Base-by-base conservation (phyloP, 2,113 vertebrate species). In the Gymnocephalus cernua region DNA sequence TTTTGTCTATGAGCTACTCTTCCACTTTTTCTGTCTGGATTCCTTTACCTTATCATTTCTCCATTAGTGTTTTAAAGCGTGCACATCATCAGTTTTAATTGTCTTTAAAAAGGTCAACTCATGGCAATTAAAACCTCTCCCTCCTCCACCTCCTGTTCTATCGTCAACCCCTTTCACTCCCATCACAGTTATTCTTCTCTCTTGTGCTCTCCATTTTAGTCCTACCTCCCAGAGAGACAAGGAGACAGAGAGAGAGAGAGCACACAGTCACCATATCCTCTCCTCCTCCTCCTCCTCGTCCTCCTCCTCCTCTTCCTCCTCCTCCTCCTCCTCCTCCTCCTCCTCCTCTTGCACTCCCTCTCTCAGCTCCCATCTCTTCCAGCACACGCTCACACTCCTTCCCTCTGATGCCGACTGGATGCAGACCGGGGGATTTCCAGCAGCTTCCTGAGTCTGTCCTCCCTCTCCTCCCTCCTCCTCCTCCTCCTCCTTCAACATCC, bases 371-470 rank as follows among this genome's bases (percentile, higher is more conserved):
- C 64, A n/a, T 59, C 74, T 88, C 83, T 72, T 38, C 80, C 74
- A 79, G 64, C 84, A 84, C 90, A 87, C 72, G 72, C 87, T 91
- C 82, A 65, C 77, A 65, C 89, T 83, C 70, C 71, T 72, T 84
- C 77, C 84, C 80, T 90, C 90, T 66, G 86, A 89, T 89, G 91
- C 92, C 76, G 70, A 79, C 89, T 92, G 92, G 91, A 91, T 90
- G 89, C 88, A 73, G 91, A 91, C 77, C 73, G 86, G 83, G 86
- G 83, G 90, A 85, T 88, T 92, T 92, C 77, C 85, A 90, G 85
- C 90, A 85, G 84, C 72, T 79, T 86, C 82, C 79, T 86, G 72
- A 90, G 27, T 71, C 83, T 69, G 58, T 71, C 79, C 77, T 84
- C 87, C 77, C 78, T 73, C 63, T 56, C 80, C 58, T 76, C 80